A percentile compares a stretch with the other conserved stretches of the same genome.
Evolutionary conservation across 2,797 vertebrate genomes (phyloP).

Genomic region (Carcharodon carcharias): DNA sequence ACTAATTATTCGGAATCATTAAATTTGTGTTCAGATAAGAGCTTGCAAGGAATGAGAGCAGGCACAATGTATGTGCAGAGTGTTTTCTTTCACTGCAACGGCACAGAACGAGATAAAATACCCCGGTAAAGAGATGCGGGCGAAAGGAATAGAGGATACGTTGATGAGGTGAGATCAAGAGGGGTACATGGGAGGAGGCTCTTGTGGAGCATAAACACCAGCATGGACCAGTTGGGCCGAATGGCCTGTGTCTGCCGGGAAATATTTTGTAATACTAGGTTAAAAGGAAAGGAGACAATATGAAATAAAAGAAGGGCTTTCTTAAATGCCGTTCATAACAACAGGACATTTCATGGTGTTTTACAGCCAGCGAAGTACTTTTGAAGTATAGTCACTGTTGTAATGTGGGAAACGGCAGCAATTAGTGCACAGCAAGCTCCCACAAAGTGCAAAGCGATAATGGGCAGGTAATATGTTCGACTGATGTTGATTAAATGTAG

Average conservation of each 20-base stretch:
- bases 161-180: not conserved
- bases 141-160: not conserved
- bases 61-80: not conserved
- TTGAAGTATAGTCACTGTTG: not conserved
- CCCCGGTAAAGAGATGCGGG: not conserved
- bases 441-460: not conserved
- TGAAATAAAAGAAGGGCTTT: not conserved
- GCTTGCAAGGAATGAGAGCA: not conserved
- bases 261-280: not conserved
- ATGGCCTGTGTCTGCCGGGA: not conserved
- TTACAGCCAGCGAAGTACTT: not conserved
- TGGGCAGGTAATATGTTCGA: not conserved
- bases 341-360: not conserved
- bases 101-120: not conserved
- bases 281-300: not conserved
- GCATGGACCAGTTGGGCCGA: not conserved
- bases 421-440: not conserved
- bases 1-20: conserved; percentile 24
- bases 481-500: not conserved
- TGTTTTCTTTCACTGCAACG: not conserved
- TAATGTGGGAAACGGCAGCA: not conserved
- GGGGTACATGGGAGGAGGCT: not conserved
- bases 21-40: not conserved
- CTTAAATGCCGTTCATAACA: not conserved
- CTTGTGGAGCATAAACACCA: not conserved